Base-by-base conservation (phyloP, 1,140 invertebrate species). In the Macrobrachium rosenbergii region DNA sequence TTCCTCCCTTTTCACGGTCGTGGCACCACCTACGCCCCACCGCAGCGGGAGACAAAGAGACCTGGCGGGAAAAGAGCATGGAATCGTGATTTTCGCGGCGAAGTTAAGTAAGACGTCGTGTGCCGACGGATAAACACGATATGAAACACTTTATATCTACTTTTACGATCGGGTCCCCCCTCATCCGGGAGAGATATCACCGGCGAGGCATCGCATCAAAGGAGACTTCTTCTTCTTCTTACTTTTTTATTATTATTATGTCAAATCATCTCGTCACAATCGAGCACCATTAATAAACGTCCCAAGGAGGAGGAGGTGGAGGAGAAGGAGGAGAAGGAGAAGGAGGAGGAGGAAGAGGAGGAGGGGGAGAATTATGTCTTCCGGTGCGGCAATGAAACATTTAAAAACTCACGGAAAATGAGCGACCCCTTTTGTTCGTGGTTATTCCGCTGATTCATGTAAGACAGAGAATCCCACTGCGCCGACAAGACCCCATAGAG, bases 61-160 rank as follows among this genome's bases (percentile, higher is more conserved):
- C 81, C 81, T 79, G 79, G 78, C 85, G 63, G 69, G 79, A 82
- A 81, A 81, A 80, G 79, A 87, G 79, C 79, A 82, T 82, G 85
- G 85, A 87, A 87, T 87, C 85, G 85, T 87, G 85, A 82, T 87
- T 87, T 87, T 82, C 78, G 69, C 85, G 79, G 85, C 60, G 75
- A 82, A 87, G 78, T 58, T 87, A 87, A 87, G 81, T 87, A 87
- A 87, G 85, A 75, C 79, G 81, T 87, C 69, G 37, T 63, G 67
- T 19, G 37, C 28, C 60, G 17, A 60, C 23, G 45, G 69, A 63
- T 60, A 63, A 43, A 60, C 82, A 60, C 21, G 72, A 19, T 62
- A 60, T 75, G 45, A 75, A 60, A 62, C 10, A 12, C 59, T 63
- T 21, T 52, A 63, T 60, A 17, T 81, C 72, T 43, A 37, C 17